A percentile compares a stretch with the other conserved stretches of the same genome.
phyloP scores from a whole-genome alignment of 2,888 invertebrate species.

The Pterostichus niger region DNA sequence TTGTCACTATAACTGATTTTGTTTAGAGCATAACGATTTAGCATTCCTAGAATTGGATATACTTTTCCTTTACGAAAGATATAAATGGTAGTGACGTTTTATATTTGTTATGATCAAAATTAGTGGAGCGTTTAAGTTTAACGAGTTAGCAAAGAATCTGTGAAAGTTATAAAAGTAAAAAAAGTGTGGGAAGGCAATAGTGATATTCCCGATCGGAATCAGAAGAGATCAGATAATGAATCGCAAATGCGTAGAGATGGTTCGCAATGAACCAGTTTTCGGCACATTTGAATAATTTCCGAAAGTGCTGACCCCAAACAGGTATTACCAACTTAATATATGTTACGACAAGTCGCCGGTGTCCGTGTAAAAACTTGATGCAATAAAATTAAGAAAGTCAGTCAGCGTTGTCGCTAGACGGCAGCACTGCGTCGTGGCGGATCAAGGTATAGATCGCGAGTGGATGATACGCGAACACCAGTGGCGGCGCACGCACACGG shows the following conservation, averaged over 20 bases:
- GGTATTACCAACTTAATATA: constrained; percentile 41
- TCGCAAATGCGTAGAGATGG: constrained; percentile 16
- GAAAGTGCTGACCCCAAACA: constrained; percentile 62
- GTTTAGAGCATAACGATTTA: too few species aligned
- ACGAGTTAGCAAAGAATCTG: neutral
- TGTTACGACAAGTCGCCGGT: constrained; percentile 52
- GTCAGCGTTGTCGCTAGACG: constrained; percentile 44
- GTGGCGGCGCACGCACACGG: constrained; percentile 18
- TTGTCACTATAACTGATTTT: too few species aligned
- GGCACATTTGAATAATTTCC: constrained; percentile 56
- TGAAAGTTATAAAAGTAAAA: constrained; percentile 20
- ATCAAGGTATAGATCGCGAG: constrained; percentile 50
- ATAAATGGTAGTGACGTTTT: too few species aligned
- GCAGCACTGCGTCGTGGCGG: constrained; percentile 1
- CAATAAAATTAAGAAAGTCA: constrained; percentile 67
- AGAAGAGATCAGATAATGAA: constrained; percentile 20
- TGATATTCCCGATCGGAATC: constrained; percentile 2
- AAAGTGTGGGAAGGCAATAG: constrained; percentile 31
- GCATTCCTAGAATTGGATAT: too few species aligned
- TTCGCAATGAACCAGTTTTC: constrained; percentile 58
- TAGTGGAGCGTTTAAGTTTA: too few species aligned
- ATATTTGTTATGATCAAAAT: too few species aligned
- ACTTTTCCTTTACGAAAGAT: too few species aligned
- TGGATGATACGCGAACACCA: constrained; percentile 37
- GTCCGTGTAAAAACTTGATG: constrained; percentile 60